Percentiles rank a stretch among this genome's conserved stretches.
These are phyloP conservation scores for Chaenocephalus aceratus DNA, from an alignment of 2,113 vertebrate genomes.

Conservation along the genomic window DNA sequence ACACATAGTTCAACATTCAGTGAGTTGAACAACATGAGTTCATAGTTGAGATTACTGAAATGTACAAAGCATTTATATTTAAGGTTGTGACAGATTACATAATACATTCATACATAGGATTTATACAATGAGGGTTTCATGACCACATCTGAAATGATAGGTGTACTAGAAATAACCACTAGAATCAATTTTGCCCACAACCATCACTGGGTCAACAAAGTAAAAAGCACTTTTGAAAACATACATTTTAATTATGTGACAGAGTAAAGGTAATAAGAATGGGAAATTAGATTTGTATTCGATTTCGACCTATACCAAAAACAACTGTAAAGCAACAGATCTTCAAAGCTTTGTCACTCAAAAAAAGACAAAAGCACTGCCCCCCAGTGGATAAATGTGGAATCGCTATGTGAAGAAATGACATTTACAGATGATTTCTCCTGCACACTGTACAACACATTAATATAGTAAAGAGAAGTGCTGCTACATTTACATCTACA, in stretches of 20 bases:
- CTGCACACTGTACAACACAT: not conserved
- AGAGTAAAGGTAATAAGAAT: not conserved
- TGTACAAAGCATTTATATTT: not conserved
- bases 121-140: not conserved
- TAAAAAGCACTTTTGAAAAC: not conserved
- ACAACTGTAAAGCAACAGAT: no score
- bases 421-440: not conserved
- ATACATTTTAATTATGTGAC: not conserved
- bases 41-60: not conserved
- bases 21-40: no score
- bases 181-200: not conserved
- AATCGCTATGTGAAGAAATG: not conserved
- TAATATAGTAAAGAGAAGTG: not conserved
- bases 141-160: not conserved
- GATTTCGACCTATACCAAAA: no score
- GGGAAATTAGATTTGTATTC: no score
- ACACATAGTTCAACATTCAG: no score
- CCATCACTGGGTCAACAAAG: not conserved
- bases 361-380: not conserved
- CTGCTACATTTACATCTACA: slow-evolving; percentile 4
- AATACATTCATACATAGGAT: not conserved
- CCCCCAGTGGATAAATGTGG: slow-evolving; percentile 13
- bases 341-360: not conserved
- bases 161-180: not conserved
- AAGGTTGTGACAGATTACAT: not conserved